Evolutionary conservation across 2,888 invertebrate genomes (phyloP).

Genomic region (Leucozona laternaria): DNA sequence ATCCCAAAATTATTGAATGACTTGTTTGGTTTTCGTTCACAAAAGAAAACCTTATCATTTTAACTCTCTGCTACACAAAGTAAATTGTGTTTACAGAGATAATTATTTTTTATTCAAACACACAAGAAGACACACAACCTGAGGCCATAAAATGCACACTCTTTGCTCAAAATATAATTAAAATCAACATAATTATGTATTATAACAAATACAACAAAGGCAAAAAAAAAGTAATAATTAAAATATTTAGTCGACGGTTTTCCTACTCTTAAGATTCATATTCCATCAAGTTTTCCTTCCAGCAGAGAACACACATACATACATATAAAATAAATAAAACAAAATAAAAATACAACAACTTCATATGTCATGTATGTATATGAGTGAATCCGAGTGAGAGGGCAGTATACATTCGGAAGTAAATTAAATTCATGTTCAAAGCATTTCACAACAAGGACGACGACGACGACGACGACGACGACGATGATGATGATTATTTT

Average conservation of each 20-base stretch:
- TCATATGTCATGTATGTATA: background rate
- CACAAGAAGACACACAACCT: conserved; percentile 17
- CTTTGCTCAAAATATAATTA: conserved; percentile 27
- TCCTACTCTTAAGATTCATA: conserved; percentile 11
- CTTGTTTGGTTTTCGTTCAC: background rate
- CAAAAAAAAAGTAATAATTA: conserved; percentile 19
- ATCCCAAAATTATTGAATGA: background rate
- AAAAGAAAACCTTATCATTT: background rate
- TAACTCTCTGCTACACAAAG: background rate
- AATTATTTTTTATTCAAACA: conserved; percentile 20
- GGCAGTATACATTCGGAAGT: conserved; percentile 4
- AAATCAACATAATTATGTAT: conserved; percentile 23
- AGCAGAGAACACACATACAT: background rate
- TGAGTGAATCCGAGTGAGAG: background rate
- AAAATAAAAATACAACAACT: conserved; percentile 12
- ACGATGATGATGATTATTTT: background rate
- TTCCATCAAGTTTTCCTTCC: conserved; percentile 24
- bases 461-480: background rate
- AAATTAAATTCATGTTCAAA: conserved; percentile 20
- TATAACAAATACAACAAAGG: background rate
- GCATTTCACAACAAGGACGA: background rate
- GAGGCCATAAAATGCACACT: conserved; percentile 23
- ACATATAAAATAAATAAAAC: background rate
- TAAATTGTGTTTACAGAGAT: conserved; percentile 5
- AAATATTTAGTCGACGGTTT: background rate